Percentiles rank a stretch among this genome's conserved stretches.
These are phyloP conservation scores for Astyanax mexicanus DNA, from an alignment of 2,797 vertebrate genomes.

Conservation along the genomic window DNA sequence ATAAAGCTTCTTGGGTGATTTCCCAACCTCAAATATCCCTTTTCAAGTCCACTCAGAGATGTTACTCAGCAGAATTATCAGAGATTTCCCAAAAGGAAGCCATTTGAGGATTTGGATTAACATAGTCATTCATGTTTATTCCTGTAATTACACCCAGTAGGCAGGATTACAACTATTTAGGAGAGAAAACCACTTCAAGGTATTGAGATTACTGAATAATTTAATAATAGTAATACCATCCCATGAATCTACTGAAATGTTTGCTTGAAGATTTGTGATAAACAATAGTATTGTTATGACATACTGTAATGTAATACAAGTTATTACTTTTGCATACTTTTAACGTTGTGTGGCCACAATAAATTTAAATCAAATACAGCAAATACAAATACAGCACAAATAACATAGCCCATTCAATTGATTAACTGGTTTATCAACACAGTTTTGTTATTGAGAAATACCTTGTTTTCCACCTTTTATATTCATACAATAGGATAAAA, in stretches of 20 bases:
- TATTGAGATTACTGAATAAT: no score
- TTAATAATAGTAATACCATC: neutral
- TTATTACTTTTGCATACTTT: no score
- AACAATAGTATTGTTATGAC: no score
- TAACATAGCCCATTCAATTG: no score
- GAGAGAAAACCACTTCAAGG: neutral
- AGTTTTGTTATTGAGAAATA: no score
- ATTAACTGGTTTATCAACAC: no score
- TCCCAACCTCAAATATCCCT: conserved; percentile 24
- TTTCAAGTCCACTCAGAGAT: conserved; percentile 8
- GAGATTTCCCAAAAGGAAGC: neutral
- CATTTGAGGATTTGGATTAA: neutral
- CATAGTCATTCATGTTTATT: neutral
- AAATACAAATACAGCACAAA: no score
- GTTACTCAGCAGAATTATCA: conserved; percentile 14
- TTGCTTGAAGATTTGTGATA: neutral
- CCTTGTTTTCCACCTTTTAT: no score
- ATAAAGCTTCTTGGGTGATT: conserved; percentile 21
- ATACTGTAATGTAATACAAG: neutral
- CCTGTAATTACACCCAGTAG: neutral
- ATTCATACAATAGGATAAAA: no score
- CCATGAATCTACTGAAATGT: neutral
- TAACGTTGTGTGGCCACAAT: no score
- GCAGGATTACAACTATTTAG: neutral
- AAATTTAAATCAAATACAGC: no score